These are phyloP conservation scores for Brachionus calyciflorus DNA, from an alignment of 1,140 invertebrate genomes.

Conservation along the genomic window DNA sequence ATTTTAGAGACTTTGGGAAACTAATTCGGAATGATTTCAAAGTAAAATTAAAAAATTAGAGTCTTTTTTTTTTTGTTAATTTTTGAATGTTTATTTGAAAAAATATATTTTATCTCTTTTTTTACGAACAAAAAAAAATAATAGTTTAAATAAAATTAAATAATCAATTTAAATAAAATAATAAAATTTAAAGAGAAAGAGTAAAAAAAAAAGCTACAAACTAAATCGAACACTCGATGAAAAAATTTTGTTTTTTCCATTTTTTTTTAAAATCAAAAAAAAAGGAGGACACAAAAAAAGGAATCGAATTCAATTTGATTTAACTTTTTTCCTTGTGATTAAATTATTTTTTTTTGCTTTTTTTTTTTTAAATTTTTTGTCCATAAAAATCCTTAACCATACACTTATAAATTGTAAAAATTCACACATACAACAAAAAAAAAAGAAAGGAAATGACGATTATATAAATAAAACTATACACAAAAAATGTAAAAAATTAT, in stretches of 20 bases:
- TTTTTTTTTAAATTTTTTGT: not conserved
- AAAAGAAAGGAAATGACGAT: constrained; percentile 20
- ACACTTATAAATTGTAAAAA: constrained; percentile 4
- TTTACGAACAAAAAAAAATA: not conserved
- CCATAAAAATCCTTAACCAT: not conserved
- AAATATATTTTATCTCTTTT: not conserved
- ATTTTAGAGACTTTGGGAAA: too few relatives aligned
- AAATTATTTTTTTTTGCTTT: too few relatives aligned
- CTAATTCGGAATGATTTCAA: not conserved
- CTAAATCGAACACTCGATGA: too few relatives aligned
- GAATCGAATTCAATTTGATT: too few relatives aligned
- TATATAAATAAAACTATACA: constrained; percentile 43
- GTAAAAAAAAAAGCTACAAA: too few relatives aligned
- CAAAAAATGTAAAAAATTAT: constrained; percentile 36
- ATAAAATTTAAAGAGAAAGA: too few relatives aligned
- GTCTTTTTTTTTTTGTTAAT: too few relatives aligned
- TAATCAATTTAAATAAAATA: constrained; percentile 19
- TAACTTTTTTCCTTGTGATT: too few relatives aligned
- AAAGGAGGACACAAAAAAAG: too few relatives aligned
- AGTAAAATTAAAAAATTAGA: not conserved
- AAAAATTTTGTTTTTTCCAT: too few relatives aligned
- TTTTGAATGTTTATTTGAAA: constrained; percentile 26
- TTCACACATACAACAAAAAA: not conserved
- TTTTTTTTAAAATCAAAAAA: too few relatives aligned
- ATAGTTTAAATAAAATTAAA: constrained; percentile 16